Percentiles rank a stretch among this genome's conserved stretches.
Conservation (phyloP, 2,888 invertebrate species). For the Boloria selene region DNA sequence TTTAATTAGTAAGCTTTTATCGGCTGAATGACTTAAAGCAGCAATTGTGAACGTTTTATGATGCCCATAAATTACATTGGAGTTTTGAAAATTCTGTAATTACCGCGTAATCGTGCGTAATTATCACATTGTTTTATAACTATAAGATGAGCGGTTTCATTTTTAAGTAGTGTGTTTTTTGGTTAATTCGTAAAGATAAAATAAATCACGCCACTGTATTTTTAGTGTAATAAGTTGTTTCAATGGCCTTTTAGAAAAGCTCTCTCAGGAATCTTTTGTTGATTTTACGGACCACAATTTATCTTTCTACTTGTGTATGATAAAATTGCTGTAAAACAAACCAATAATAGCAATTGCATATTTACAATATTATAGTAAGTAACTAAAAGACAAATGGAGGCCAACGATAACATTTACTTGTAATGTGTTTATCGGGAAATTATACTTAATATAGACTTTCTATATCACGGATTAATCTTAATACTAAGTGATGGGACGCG, state of each 20-base stretch:
- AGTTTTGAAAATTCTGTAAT: slow-evolving; percentile 25
- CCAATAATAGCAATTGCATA: too few species aligned
- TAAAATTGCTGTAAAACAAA: too few species aligned
- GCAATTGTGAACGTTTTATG: slow-evolving; percentile 26
- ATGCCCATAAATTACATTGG: slow-evolving; percentile 17
- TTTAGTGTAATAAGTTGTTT: too few species aligned
- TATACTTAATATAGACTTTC: slow-evolving; percentile 23
- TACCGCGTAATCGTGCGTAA: slow-evolving; percentile 16
- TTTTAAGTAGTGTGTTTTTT: neutral
- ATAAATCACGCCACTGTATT: too few species aligned
- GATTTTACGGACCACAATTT: too few species aligned
- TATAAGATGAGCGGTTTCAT: slow-evolving; percentile 4
- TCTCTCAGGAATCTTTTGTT: too few species aligned
- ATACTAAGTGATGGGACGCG: slow-evolving; percentile 36
- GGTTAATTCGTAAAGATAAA: too few species aligned
- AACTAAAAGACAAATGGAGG: neutral
- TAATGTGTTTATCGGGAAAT: slow-evolving; percentile 14
- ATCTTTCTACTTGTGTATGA: too few species aligned
- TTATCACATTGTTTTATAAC: slow-evolving; percentile 7
- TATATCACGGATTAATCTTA: slow-evolving; percentile 35
- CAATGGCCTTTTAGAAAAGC: too few species aligned
- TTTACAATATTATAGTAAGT: neutral
- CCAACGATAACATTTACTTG: slow-evolving; percentile 8
- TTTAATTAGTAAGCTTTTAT: slow-evolving; percentile 26
- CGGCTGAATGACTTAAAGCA: slow-evolving; percentile 14